phyloP scores from a whole-genome alignment of 2,113 vertebrate genomes.

The Xyliphius kryptos region DNA sequence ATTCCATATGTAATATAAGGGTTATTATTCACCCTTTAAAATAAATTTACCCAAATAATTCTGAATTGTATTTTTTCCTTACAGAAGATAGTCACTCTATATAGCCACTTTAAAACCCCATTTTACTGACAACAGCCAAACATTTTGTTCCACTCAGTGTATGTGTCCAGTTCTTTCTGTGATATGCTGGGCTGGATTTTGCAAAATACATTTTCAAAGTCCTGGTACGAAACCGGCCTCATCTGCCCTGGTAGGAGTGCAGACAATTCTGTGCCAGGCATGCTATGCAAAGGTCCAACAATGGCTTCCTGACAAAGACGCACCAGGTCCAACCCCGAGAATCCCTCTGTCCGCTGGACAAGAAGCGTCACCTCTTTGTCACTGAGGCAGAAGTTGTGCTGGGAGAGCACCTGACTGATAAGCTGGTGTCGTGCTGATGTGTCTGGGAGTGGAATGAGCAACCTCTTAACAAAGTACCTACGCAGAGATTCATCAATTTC shows the following conservation, averaged over 20 bases:
- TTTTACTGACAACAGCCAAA: constrained; percentile 94
- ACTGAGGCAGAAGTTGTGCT: constrained; percentile 98
- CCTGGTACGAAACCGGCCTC: constrained; percentile 96
- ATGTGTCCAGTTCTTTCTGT: constrained; percentile 97
- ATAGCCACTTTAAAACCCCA: constrained; percentile 11
- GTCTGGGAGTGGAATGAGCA: constrained; percentile 96
- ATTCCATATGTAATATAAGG: no score
- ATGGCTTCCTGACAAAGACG: constrained; percentile 95
- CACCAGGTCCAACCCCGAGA: constrained; percentile 92
- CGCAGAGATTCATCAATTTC: constrained; percentile 94
- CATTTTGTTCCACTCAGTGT: constrained; percentile 99
- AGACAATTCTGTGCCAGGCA: constrained; percentile 86
- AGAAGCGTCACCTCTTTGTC: constrained; percentile 97
- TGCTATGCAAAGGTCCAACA: constrained; percentile 85
- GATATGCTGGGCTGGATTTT: constrained; percentile 99
- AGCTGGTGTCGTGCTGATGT: constrained; percentile 95
- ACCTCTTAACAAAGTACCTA: constrained; percentile 97
- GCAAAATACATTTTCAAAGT: constrained; percentile 99
- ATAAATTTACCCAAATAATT: constrained; percentile 63
- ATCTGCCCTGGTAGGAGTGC: constrained; percentile 90
- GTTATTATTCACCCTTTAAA: no score
- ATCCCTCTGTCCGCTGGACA: constrained; percentile 96
- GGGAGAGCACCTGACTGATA: constrained; percentile 97
- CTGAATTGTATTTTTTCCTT: no score
- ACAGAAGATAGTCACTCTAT: no score